Conservation (phyloP, 1,140 invertebrate genomes). For the Plectrocnemia conspersa region DNA sequence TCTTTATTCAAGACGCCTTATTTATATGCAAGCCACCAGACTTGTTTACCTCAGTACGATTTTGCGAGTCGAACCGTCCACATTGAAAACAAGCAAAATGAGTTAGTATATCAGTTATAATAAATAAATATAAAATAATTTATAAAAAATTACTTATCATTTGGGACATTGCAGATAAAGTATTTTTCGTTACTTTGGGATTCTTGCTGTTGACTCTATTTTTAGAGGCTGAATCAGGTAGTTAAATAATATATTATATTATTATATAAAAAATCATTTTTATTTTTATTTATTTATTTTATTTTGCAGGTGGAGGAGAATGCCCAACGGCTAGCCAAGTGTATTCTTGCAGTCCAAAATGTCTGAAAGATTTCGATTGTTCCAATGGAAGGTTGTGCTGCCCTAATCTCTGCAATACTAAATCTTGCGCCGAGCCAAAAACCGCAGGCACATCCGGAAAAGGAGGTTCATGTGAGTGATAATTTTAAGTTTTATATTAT, state of each 20-base stretch:
- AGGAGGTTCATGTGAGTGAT: slow-evolving; percentile 24
- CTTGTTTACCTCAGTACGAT: no score
- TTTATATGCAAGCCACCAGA: no score
- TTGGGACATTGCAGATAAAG: slow-evolving; percentile 16
- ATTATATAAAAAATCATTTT: neutral
- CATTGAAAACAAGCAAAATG: no score
- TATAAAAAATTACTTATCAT: no score
- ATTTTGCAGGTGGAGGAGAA: slow-evolving; percentile 41
- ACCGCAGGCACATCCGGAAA: slow-evolving; percentile 41
- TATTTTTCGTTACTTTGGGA: slow-evolving; percentile 1
- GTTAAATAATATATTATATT: neutral
- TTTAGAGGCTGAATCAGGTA: neutral
- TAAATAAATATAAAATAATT: no score
- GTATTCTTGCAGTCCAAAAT: slow-evolving; percentile 60
- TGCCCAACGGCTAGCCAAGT: slow-evolving; percentile 62
- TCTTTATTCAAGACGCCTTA: no score
- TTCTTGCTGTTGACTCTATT: slow-evolving; percentile 1
- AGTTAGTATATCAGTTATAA: no score
- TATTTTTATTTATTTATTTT: neutral
- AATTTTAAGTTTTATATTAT: neutral
- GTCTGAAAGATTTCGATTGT: slow-evolving; percentile 61
- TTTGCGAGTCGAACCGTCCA: no score
- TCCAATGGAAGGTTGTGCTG: slow-evolving; percentile 61
- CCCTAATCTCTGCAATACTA: slow-evolving; percentile 62
- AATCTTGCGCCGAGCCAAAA: slow-evolving; percentile 57